A percentile compares a stretch with the other conserved stretches of the same genome.
These are phyloP conservation scores for Callimorpha dominula DNA, from an alignment of 2,888 invertebrate species.

Conservation along the genomic window DNA sequence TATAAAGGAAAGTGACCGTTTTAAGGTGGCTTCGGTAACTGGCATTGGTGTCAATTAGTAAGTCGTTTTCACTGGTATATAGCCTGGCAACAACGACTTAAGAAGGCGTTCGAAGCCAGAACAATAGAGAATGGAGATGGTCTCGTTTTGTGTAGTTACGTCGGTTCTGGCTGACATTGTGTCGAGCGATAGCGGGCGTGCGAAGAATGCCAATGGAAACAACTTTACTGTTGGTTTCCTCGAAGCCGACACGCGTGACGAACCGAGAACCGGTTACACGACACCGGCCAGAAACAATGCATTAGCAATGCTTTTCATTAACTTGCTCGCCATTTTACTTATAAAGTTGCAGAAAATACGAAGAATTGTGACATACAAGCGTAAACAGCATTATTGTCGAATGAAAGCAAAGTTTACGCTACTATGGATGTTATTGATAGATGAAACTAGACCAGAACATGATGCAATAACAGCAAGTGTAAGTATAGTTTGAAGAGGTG, in stretches of 20 bases:
- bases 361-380: conserved; percentile 52
- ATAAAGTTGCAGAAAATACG: conserved; percentile 59
- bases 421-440: conserved; percentile 52
- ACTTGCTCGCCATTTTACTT: conserved; percentile 61
- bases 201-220: conserved; percentile 80
- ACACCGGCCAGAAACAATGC: conserved; percentile 78
- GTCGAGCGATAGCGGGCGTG: conserved; percentile 69
- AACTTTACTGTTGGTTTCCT: conserved; percentile 81
- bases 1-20: conserved; percentile 67
- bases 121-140: conserved; percentile 70
- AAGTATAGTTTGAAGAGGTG: conserved; percentile 50
- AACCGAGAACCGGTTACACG: conserved; percentile 77
- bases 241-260: conserved; percentile 79
- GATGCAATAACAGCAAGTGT: conserved; percentile 52
- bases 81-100: conserved; percentile 59
- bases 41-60: conserved; percentile 61
- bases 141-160: conserved; percentile 54
- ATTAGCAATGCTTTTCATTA: conserved; percentile 76
- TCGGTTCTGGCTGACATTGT: conserved; percentile 63
- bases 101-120: conserved; percentile 51
- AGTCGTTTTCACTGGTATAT: conserved; percentile 58
- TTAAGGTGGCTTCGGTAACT: conserved; percentile 55
- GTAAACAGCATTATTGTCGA: conserved; percentile 51
- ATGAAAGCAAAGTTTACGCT: conserved; percentile 56
- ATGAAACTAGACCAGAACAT: conserved; percentile 54